Conservation (phyloP, 1,140 invertebrate genomes). For the Druon quercuslanigerum region DNA sequence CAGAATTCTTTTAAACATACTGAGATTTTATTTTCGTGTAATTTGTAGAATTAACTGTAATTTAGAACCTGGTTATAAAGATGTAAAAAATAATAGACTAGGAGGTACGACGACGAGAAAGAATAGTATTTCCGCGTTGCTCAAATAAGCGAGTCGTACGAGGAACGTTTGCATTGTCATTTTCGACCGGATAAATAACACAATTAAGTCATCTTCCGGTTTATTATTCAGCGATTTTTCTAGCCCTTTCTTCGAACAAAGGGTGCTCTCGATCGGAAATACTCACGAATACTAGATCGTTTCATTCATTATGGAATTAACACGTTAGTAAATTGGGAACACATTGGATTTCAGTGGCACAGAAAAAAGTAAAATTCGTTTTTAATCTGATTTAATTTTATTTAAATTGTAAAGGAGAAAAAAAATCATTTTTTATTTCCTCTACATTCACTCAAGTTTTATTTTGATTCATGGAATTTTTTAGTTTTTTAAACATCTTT, state of each 20-base stretch:
- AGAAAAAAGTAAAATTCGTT: too few relatives aligned
- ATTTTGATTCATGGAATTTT: too few relatives aligned
- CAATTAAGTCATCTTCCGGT: slow-evolving; percentile 38
- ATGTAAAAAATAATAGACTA: slow-evolving; percentile 14
- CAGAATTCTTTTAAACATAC: not conserved
- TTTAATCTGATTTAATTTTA: too few relatives aligned
- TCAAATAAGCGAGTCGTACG: slow-evolving; percentile 11
- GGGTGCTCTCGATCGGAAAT: slow-evolving; percentile 17
- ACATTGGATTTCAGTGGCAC: not conserved
- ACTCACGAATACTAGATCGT: not conserved
- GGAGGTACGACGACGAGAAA: not conserved
- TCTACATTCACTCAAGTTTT: too few relatives aligned
- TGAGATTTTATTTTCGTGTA: not conserved
- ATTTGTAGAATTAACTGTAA: slow-evolving; percentile 8
- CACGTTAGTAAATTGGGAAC: not conserved
- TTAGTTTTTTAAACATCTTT: too few relatives aligned
- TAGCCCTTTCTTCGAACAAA: slow-evolving; percentile 32
- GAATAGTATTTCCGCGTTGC: slow-evolving; percentile 25
- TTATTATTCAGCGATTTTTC: slow-evolving; percentile 37
- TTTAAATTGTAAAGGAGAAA: too few relatives aligned
- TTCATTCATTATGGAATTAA: not conserved
- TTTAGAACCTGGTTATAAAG: slow-evolving; percentile 8
- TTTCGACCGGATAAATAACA: slow-evolving; percentile 29
- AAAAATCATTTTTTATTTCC: too few relatives aligned
- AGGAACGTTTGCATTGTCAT: slow-evolving; percentile 36